These are phyloP conservation scores for Sphyrna mokarran DNA, from an alignment of 2,113 vertebrate species.

Conservation along the genomic window DNA sequence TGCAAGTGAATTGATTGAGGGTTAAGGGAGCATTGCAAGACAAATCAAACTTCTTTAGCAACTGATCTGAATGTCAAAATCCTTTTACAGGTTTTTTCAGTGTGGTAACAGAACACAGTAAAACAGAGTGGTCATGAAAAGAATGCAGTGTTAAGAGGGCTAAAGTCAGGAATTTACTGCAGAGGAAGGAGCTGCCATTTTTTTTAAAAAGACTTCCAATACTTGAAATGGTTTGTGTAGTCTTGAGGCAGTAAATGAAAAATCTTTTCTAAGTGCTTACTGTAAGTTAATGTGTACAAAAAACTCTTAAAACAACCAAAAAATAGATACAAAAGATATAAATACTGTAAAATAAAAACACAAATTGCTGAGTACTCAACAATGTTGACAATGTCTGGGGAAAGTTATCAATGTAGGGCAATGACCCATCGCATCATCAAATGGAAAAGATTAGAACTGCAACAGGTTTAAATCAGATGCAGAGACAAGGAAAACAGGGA, in stretches of 20 bases:
- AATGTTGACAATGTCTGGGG: not conserved
- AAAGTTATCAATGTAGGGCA: too few relatives aligned
- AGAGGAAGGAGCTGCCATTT: not conserved
- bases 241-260: not conserved
- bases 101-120: not conserved
- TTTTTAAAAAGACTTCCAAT: not conserved
- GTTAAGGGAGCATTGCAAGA: slow-evolving; percentile 42
- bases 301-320: not conserved
- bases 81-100: slow-evolving; percentile 15
- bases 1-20: slow-evolving; percentile 49
- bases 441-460: not conserved
- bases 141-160: not conserved
- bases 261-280: not conserved
- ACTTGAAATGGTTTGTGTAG: not conserved
- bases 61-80: slow-evolving; percentile 39
- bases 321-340: not conserved
- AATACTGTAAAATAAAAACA: not conserved
- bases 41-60: slow-evolving; percentile 44
- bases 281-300: not conserved
- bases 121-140: not conserved
- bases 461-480: not conserved
- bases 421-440: not conserved
- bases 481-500: not conserved
- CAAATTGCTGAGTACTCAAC: too few relatives aligned
- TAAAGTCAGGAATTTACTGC: not conserved